Evolutionary conservation across 2,113 vertebrate genomes (phyloP).

Genomic region (Elephantulus edwardii): DNA sequence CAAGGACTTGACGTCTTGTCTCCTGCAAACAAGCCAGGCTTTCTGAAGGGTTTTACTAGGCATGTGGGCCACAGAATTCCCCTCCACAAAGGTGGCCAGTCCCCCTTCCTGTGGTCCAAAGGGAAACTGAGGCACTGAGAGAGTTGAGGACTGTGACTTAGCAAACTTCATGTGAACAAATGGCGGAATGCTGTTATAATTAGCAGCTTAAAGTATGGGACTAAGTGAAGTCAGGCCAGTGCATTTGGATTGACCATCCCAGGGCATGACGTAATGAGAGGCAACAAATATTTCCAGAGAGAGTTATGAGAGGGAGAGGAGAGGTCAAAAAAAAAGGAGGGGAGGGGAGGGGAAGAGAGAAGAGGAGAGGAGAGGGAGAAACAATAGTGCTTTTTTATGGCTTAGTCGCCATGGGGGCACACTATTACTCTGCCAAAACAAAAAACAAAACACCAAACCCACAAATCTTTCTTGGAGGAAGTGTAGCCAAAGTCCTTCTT

Average conservation of each 20-base stretch:
- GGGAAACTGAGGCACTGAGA: slow-evolving; percentile 1
- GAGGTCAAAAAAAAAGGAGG: background rate
- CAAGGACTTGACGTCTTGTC: background rate
- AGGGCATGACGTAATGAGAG: background rate
- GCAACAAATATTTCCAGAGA: background rate
- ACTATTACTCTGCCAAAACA: too few relatives aligned
- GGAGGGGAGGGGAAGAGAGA: background rate
- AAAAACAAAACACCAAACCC: too few relatives aligned
- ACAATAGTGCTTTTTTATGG: slow-evolving; percentile 14
- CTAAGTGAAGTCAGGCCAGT: background rate
- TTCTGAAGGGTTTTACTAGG: slow-evolving; percentile 4
- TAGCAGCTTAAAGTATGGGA: background rate
- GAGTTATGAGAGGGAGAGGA: too few relatives aligned
- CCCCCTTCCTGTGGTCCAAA: background rate
- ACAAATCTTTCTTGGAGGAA: too few relatives aligned
- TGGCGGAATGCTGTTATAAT: background rate
- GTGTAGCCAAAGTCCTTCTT: too few relatives aligned
- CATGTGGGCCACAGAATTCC: background rate
- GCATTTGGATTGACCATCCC: background rate
- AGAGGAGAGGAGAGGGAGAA: background rate
- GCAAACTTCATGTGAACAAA: background rate
- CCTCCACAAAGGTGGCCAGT: background rate
- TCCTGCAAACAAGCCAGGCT: background rate
- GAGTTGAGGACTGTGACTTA: background rate
- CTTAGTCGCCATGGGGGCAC: background rate